These are phyloP conservation scores for Maccullochella peelii DNA, from an alignment of 2,113 vertebrate genomes.

Conservation along the genomic window DNA sequence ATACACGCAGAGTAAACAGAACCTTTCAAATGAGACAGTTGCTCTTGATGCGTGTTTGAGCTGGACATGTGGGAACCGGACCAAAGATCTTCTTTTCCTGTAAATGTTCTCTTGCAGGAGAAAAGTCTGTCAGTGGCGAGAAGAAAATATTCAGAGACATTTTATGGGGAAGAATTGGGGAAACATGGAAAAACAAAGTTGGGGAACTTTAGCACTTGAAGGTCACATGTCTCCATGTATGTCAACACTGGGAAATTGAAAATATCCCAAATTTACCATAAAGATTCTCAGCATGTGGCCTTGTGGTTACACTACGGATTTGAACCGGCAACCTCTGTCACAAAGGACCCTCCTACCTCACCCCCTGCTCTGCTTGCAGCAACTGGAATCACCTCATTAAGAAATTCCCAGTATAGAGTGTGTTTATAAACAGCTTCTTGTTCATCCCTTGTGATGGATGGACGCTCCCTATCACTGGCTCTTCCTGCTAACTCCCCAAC, in stretches of 20 bases:
- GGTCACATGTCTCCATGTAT: not conserved
- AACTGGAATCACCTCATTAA: conserved; percentile 81
- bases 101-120: not conserved
- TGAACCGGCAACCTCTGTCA: conserved; percentile 39
- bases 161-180: not conserved
- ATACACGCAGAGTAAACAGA: conserved; percentile 63
- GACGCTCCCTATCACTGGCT: conserved; percentile 74
- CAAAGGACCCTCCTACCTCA: not conserved
- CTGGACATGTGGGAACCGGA: conserved; percentile 5
- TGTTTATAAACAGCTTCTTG: conserved; percentile 85
- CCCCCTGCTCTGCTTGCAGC: not conserved
- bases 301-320: conserved; percentile 18
- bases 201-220: not conserved
- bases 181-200: not conserved
- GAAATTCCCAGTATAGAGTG: conserved; percentile 81
- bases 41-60: conserved; percentile 37
- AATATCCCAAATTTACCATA: not conserved
- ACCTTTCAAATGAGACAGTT: conserved; percentile 47
- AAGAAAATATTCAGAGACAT: not conserved
- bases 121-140: not conserved
- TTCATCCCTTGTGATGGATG: conserved; percentile 82
- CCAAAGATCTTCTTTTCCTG: conserved; percentile 41
- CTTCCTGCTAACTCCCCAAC: conserved; percentile 76
- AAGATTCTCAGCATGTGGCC: not conserved
- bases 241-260: not conserved